Evolutionary conservation across 1,140 invertebrate species (phyloP).

Genomic region (Apocrypta bakeri): DNA sequence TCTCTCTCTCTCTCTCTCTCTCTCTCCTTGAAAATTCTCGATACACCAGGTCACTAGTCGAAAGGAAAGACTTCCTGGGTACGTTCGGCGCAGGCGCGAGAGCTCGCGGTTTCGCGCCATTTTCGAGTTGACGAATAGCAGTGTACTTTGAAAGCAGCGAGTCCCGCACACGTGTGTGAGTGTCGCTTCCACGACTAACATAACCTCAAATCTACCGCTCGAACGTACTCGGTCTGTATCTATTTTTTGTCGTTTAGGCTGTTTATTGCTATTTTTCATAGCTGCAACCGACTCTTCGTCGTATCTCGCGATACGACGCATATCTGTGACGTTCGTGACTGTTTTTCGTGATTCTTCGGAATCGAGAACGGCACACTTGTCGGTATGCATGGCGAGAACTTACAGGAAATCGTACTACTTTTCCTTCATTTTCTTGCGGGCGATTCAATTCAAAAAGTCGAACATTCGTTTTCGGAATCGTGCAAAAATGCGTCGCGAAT

Average conservation of each 20-base stretch:
- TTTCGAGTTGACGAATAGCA: not conserved
- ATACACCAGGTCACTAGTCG: too few species aligned
- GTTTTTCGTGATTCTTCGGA: too few species aligned
- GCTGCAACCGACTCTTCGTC: too few species aligned
- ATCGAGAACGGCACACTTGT: not conserved
- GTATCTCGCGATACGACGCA: not conserved
- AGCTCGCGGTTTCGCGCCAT: not conserved
- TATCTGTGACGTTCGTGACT: not conserved
- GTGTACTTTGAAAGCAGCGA: not conserved
- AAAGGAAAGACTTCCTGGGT: not conserved
- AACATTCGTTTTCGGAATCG: not conserved
- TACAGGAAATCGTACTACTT: slow-evolving; percentile 8
- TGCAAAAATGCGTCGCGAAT: too few species aligned
- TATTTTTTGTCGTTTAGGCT: not conserved
- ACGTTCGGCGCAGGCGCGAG: not conserved
- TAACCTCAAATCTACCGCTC: not conserved
- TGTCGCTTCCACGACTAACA: not conserved
- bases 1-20: not conserved
- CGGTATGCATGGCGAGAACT: not conserved
- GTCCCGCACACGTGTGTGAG: not conserved
- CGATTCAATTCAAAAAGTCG: not conserved
- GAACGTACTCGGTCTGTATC: not conserved
- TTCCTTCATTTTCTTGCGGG: not conserved
- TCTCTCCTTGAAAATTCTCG: not conserved
- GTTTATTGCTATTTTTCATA: not conserved